Percentiles rank a stretch among this genome's conserved stretches.
Evolutionary conservation across 2,113 vertebrate genomes (phyloP).

Genomic region (Plotosus lineatus): DNA sequence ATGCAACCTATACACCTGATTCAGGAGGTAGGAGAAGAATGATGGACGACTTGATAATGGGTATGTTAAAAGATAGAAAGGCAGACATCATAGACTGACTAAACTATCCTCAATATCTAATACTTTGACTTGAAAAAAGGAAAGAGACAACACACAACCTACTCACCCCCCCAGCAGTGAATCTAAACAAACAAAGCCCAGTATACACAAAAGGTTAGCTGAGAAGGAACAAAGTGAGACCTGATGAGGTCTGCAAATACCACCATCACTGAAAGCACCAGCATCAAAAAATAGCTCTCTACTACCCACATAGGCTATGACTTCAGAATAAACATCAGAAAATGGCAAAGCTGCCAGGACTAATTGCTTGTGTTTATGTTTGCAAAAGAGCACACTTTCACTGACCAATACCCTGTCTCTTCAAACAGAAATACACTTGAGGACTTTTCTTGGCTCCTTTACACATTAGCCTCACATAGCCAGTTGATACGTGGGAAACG

Average conservation of each 20-base stretch:
- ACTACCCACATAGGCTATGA: conserved; percentile 1
- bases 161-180: neutral
- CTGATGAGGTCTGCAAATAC: conserved; percentile 16
- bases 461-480: too few species aligned
- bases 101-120: conserved; percentile 22
- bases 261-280: conserved; percentile 13
- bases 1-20: neutral
- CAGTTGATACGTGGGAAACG: too few species aligned
- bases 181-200: conserved; percentile 40
- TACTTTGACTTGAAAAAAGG: conserved; percentile 4
- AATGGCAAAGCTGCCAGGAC: conserved; percentile 24
- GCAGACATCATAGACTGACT: conserved; percentile 14
- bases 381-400: conserved; percentile 13
- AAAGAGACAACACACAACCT: neutral
- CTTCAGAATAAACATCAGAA: conserved; percentile 29
- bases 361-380: conserved; percentile 13
- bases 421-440: neutral
- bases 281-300: conserved; percentile 34
- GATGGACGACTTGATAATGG: conserved; percentile 44
- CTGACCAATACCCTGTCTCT: conserved; percentile 4
- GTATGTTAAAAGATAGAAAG: conserved; percentile 28
- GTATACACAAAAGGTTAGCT: conserved; percentile 1
- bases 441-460: neutral
- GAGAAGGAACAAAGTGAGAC: conserved; percentile 22
- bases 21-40: neutral